Percentiles rank a stretch among this genome's conserved stretches.
Evolutionary conservation across 2,797 vertebrate species (phyloP).

Genomic region (Atherinosoma microstoma): DNA sequence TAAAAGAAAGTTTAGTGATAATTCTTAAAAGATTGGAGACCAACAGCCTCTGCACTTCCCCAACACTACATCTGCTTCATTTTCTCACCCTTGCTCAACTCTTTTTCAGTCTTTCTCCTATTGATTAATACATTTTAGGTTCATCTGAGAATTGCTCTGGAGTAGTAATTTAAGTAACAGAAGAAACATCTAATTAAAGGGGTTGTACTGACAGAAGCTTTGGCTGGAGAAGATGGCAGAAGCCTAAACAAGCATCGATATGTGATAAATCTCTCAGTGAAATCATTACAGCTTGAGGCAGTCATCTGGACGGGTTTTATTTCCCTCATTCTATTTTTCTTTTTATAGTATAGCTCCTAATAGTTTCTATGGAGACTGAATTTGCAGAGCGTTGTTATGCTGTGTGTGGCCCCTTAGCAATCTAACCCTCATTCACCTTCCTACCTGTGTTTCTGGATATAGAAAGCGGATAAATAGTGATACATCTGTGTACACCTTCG

Average conservation of each 20-base stretch:
- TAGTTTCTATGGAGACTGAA: conserved; percentile 74
- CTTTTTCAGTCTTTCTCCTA: conserved; percentile 4
- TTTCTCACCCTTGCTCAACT: background rate
- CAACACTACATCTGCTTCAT: conserved; percentile 36
- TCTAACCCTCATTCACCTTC: conserved; percentile 63
- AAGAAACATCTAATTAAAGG: conserved; percentile 6
- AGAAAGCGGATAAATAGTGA: conserved; percentile 51
- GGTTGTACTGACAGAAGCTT: conserved; percentile 21
- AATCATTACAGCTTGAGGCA: conserved; percentile 32
- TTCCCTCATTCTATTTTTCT: conserved; percentile 41
- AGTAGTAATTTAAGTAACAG: background rate
- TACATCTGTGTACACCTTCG: conserved; percentile 36
- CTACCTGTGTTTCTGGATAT: conserved; percentile 66
- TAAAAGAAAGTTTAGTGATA: conserved; percentile 70
- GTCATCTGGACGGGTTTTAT: conserved; percentile 30
- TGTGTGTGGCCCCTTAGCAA: conserved; percentile 47
- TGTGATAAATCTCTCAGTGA: conserved; percentile 32
- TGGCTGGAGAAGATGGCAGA: conserved; percentile 15
- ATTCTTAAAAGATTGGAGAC: conserved; percentile 61
- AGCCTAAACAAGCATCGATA: conserved; percentile 28
- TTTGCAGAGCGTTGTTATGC: conserved; percentile 54
- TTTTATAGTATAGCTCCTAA: conserved; percentile 57
- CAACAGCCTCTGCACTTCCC: conserved; percentile 47
- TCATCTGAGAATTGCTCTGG: background rate
- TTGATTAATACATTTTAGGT: conserved; percentile 20